These are phyloP conservation scores for Magallana ariakensis DNA, from an alignment of 1,140 invertebrate species.

Conservation along the genomic window DNA sequence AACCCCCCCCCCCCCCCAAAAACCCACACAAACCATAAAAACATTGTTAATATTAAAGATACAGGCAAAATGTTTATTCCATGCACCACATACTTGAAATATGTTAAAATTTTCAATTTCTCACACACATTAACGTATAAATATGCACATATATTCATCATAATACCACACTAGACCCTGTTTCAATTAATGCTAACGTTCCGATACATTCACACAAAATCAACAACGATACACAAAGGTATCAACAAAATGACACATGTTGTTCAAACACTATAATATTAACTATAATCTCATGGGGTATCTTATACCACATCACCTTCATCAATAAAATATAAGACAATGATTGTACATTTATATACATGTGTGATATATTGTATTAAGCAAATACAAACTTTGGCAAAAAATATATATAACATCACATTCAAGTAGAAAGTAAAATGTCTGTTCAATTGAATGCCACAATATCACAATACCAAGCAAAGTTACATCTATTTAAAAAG, in stretches of 20 bases:
- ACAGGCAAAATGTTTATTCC: too few relatives aligned
- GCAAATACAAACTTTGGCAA: slow-evolving; percentile 15
- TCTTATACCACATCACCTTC: background rate
- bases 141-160: too few relatives aligned
- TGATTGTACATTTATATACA: background rate
- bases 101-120: background rate
- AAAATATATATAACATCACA: background rate
- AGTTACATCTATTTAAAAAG: too few relatives aligned
- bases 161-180: background rate
- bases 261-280: background rate
- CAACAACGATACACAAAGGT: background rate
- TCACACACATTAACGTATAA: background rate
- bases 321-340: background rate
- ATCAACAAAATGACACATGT: slow-evolving; percentile 13
- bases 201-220: background rate
- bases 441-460: slow-evolving; percentile 11
- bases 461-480: too few relatives aligned
- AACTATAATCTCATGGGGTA: slow-evolving; percentile 19
- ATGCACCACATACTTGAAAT: background rate
- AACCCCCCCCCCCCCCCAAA: too few relatives aligned
- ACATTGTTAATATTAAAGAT: background rate
- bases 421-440: background rate
- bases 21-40: background rate
- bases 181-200: background rate
- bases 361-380: background rate